A percentile compares a stretch with the other conserved stretches of the same genome.
phyloP scores from a whole-genome alignment of 2,113 vertebrate species.

The Geococcyx californianus region DNA sequence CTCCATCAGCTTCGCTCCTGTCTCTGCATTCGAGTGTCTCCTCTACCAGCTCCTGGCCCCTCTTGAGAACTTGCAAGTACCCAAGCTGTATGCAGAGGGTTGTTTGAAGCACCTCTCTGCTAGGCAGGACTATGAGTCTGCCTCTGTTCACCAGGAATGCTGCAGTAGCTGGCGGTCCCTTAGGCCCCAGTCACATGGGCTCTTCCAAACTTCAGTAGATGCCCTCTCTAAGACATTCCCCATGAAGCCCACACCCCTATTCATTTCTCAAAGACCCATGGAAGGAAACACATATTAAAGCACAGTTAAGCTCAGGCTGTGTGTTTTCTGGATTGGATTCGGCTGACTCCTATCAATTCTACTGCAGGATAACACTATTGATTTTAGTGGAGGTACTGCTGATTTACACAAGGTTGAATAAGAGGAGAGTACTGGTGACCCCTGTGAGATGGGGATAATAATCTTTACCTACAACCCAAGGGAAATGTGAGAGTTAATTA shows the following conservation, averaged over 20 bases:
- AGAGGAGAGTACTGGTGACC: slow-evolving; percentile 13
- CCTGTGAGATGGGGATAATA: slow-evolving; percentile 24
- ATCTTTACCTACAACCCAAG: slow-evolving; percentile 44
- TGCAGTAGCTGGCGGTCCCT: neutral
- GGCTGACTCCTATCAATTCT: neutral
- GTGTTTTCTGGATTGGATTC: neutral
- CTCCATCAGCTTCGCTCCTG: neutral
- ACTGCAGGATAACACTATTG: neutral
- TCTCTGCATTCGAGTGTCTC: neutral
- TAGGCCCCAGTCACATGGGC: fast-evolving
- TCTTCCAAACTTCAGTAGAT: neutral
- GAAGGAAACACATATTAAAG: neutral
- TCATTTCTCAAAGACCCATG: neutral
- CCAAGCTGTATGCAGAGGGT: neutral
- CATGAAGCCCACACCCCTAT: neutral
- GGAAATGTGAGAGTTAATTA: slow-evolving; percentile 56
- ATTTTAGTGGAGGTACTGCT: slow-evolving; percentile 36
- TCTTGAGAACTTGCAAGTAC: neutral
- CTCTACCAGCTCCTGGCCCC: neutral
- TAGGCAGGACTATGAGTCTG: neutral
- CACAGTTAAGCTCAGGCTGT: neutral
- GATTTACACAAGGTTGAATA: slow-evolving; percentile 55
- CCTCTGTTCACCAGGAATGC: neutral
- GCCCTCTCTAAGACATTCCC: neutral
- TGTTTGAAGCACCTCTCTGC: neutral